These are phyloP conservation scores for Acleris cristana DNA, from an alignment of 2,888 invertebrate species.

Conservation along the genomic window DNA sequence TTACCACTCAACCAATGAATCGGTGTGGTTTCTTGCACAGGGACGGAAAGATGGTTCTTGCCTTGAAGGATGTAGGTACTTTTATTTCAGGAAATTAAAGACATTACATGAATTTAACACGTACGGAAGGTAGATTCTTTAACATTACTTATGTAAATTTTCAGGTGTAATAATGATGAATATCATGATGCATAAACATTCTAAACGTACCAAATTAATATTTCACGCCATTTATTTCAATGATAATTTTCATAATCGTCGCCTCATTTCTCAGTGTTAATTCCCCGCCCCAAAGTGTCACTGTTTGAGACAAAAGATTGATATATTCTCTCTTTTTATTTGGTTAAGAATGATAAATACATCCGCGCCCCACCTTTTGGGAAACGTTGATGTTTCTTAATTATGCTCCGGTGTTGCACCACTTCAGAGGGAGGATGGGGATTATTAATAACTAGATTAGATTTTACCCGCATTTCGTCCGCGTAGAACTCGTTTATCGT, in stretches of 20 bases:
- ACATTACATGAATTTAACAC: too few species aligned
- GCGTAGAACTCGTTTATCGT: too few species aligned
- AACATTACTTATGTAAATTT: too few species aligned
- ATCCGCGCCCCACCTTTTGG: conserved; percentile 50
- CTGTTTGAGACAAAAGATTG: conserved; percentile 75
- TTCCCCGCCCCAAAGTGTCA: conserved; percentile 55
- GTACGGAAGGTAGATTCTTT: too few species aligned
- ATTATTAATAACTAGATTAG: conserved; percentile 13
- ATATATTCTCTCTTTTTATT: conserved; percentile 77
- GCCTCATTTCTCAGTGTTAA: conserved; percentile 74
- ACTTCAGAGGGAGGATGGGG: conserved; percentile 10
- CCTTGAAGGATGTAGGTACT: too few species aligned
- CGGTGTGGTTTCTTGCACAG: too few species aligned
- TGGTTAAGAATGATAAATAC: conserved; percentile 72
- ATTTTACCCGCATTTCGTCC: not conserved
- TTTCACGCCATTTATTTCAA: conserved; percentile 54
- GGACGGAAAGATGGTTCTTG: too few species aligned
- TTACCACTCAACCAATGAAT: too few species aligned
- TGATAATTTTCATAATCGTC: conserved; percentile 74
- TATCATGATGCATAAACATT: too few species aligned
- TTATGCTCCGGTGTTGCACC: conserved; percentile 28
- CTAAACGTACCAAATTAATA: conserved; percentile 3
- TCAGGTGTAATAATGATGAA: too few species aligned
- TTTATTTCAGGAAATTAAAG: too few species aligned
- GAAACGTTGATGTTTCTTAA: conserved; percentile 35